These are phyloP conservation scores for Burhinus oedicnemus DNA, from an alignment of 2,113 vertebrate genomes.

Conservation along the genomic window DNA sequence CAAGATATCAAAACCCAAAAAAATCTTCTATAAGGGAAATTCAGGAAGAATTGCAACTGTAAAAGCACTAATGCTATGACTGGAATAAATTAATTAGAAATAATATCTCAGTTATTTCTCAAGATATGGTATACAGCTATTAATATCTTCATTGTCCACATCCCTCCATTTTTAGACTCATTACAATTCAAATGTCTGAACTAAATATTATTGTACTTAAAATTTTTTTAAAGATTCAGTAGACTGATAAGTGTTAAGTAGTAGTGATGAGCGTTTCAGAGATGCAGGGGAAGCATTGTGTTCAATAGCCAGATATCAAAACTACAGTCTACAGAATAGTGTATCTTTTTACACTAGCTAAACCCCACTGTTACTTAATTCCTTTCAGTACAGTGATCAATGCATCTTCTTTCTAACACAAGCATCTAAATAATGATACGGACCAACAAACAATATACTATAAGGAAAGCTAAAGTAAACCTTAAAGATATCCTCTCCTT, in stretches of 20 bases:
- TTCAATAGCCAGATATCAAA: neutral
- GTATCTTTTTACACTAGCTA: neutral
- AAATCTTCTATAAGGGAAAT: neutral
- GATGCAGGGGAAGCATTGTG: neutral
- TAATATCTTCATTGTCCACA: neutral
- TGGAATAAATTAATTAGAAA: constrained; percentile 39
- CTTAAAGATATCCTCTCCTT: neutral
- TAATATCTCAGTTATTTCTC: constrained; percentile 11
- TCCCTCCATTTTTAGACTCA: neutral
- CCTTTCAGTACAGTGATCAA: neutral
- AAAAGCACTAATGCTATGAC: neutral
- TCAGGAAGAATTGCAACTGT: neutral
- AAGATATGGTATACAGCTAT: neutral
- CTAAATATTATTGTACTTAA: constrained; percentile 17
- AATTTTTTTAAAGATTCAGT: neutral
- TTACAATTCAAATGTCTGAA: constrained; percentile 43
- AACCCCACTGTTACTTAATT: neutral
- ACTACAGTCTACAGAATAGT: neutral
- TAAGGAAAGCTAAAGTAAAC: neutral
- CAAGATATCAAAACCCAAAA: neutral
- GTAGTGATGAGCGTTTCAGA: constrained; percentile 11
- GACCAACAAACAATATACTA: neutral
- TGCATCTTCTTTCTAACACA: neutral
- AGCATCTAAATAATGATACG: neutral
- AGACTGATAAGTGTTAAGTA: neutral